phyloP scores from a whole-genome alignment of 2,888 invertebrate species.

The Scaptomyza caliginosa region DNA sequence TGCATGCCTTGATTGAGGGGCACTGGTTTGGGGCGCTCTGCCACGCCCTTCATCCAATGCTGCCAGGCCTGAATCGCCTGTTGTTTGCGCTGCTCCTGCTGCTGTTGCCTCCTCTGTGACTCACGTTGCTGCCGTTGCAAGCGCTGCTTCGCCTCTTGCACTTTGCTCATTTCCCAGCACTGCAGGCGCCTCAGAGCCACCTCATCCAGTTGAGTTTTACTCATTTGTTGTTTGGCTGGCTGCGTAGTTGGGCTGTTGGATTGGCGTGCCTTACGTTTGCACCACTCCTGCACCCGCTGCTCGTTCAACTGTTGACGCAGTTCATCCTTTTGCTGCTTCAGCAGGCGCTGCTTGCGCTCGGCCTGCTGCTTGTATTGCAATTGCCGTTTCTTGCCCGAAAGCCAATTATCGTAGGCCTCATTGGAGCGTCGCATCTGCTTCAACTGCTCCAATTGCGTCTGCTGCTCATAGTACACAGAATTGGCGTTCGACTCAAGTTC shows the following conservation, averaged over 20 bases:
- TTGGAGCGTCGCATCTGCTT: slow-evolving; percentile 54
- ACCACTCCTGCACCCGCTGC: slow-evolving; percentile 77
- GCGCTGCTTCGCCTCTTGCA: slow-evolving; percentile 30
- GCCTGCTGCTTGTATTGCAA: slow-evolving; percentile 55
- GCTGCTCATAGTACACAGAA: slow-evolving; percentile 31
- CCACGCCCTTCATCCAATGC: slow-evolving; percentile 78
- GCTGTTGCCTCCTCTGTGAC: slow-evolving; percentile 58
- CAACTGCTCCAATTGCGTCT: slow-evolving; percentile 33
- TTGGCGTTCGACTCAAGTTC: slow-evolving; percentile 72
- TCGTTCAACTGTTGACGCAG: slow-evolving; percentile 38
- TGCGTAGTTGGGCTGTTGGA: not conserved
- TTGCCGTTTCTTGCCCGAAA: slow-evolving; percentile 76
- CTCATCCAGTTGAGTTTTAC: not conserved
- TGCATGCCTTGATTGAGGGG: slow-evolving; percentile 81
- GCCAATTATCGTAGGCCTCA: slow-evolving; percentile 81
- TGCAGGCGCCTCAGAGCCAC: slow-evolving; percentile 21
- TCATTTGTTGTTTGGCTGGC: not conserved
- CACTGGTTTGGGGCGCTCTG: slow-evolving; percentile 82
- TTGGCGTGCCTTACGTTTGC: slow-evolving; percentile 59
- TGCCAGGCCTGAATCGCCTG: slow-evolving; percentile 76
- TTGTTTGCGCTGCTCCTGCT: slow-evolving; percentile 56
- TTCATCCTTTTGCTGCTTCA: slow-evolving; percentile 44
- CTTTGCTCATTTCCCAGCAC: slow-evolving; percentile 51
- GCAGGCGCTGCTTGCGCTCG: slow-evolving; percentile 53
- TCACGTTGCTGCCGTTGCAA: slow-evolving; percentile 49